Evolutionary conservation across 1,140 invertebrate species (phyloP).

Genomic region (Gryllus bimaculatus): DNA sequence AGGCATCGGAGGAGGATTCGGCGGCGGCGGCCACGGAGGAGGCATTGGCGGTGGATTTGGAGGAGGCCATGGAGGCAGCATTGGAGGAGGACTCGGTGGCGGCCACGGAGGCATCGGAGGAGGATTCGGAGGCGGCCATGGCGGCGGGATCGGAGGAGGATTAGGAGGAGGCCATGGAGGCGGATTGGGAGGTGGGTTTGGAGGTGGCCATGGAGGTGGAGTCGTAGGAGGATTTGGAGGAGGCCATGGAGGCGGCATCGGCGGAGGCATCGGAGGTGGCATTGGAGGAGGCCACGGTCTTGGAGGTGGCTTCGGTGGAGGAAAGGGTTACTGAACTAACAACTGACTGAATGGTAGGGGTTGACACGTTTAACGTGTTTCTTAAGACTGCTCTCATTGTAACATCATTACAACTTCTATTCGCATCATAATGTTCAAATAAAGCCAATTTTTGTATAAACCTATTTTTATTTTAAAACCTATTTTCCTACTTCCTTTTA

Average conservation of each 20-base stretch:
- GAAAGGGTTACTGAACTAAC: not conserved
- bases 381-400: not conserved
- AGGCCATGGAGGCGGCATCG: not conserved
- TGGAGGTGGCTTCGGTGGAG: not conserved
- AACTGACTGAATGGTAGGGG: not conserved
- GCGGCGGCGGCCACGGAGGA: not conserved
- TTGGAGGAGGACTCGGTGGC: not conserved
- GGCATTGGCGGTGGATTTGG: not conserved
- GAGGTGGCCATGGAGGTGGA: not conserved
- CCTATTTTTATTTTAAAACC: not conserved
- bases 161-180: not conserved
- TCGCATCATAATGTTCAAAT: not conserved
- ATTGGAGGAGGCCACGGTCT: not conserved
- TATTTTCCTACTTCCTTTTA: not conserved
- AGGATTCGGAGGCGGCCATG: not conserved
- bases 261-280: not conserved
- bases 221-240: not conserved
- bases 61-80: not conserved
- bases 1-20: not conserved
- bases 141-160: not conserved
- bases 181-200: not conserved
- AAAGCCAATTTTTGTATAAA: not conserved
- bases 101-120: not conserved
- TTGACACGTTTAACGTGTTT: not conserved
- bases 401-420: not conserved